Base-by-base conservation (phyloP, 2,888 invertebrate genomes). In the Euphydryas editha region DNA sequence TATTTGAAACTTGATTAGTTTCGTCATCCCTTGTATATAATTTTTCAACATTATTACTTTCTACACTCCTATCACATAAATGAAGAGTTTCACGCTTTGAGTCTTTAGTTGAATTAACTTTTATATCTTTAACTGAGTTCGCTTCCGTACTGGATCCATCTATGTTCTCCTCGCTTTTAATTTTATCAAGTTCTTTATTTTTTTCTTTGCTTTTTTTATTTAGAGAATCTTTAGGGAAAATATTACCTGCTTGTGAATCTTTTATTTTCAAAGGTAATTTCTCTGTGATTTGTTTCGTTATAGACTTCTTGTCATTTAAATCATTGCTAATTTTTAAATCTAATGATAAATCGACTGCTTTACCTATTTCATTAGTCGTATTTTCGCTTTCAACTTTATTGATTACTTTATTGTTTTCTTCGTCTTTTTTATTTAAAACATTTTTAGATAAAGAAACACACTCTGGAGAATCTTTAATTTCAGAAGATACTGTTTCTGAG, bases 381-480 rank as follows among this genome's bases (percentile, higher is more conserved):
- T 24, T 15, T 24, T 21, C 21, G 1, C 13, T 51, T 24, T 24
- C 20, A 11, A 24, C 5, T 24, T 51, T 51, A 4, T 13, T 24
- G 13, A 8, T n/a, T 21, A n/a, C 1, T 51, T 24, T 51, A 51
- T 15, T 51, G 71, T 62, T 37, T 39, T 65, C n/a, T 62, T 51
- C 54, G 30, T 47, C 47, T 8, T 44, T 58, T 15, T 42, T 58
- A n/a, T 58, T 42, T 4, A 11, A 58, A 21, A 7, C 15, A 21
- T 21, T 7, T 20, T 8, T 44, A 24, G 20, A 13, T 39, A 15
- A 42, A 24, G 15, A 21, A 49, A 15, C 3, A 49, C 49, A 21
- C 21, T 56, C 37, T 39, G 56, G 17, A 57, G 42, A 44, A 1
- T 21, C 24, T n/a, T 44, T 20, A 21, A 10, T 58, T 44, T 21